Percentiles rank a stretch among this genome's conserved stretches.
Conservation (phyloP, 2,888 invertebrate genomes). For the Orthosia cruda region DNA sequence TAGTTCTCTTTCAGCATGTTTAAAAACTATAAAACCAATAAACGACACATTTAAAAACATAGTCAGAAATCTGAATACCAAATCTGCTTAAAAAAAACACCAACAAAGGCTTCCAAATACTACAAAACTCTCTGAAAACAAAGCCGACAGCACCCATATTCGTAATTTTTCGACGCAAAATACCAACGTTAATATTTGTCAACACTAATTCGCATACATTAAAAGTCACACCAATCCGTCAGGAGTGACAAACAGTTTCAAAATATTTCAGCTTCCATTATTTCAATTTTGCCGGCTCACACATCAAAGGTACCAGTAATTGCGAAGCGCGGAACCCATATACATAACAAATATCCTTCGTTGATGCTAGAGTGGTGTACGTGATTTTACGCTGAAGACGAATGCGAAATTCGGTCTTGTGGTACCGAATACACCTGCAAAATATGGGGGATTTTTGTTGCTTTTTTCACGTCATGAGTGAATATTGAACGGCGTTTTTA, state of each 20-base stretch:
- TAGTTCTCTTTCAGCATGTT: not conserved
- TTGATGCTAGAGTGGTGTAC: conserved; percentile 51
- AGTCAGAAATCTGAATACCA: not conserved
- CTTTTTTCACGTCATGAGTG: conserved; percentile 42
- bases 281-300: conserved; percentile 73
- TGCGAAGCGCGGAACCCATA: conserved; percentile 64
- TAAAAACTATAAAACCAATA: not conserved
- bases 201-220: conserved; percentile 63
- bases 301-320: conserved; percentile 74
- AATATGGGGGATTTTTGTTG: conserved; percentile 21
- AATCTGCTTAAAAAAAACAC: conserved; percentile 9
- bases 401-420: conserved; percentile 47
- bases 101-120: conserved; percentile 5
- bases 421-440: conserved; percentile 24
- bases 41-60: not conserved
- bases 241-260: conserved; percentile 72
- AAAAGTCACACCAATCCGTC: conserved; percentile 68
- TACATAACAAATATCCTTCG: conserved; percentile 44
- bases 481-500: conserved; percentile 38
- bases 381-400: conserved; percentile 52
- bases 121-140: conserved; percentile 8
- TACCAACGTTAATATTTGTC: conserved; percentile 50
- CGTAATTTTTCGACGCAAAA: conserved; percentile 47
- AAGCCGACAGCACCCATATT: conserved; percentile 6
- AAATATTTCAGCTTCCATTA: conserved; percentile 75